Evolutionary conservation across 1,140 invertebrate species (phyloP).

Genomic region (Leguminivora glycinivorella): DNA sequence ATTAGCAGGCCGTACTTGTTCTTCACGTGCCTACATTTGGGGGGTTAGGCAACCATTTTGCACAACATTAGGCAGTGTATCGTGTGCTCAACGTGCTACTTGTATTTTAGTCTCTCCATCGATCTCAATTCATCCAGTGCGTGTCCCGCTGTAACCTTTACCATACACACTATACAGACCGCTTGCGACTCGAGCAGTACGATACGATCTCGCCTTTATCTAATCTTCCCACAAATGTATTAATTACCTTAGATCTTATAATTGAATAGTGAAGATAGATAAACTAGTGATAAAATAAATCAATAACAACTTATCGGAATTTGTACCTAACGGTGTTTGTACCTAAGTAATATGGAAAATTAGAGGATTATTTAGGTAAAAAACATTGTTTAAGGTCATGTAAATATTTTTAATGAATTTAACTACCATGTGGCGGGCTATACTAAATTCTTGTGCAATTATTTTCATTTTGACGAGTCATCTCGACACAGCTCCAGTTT

Average conservation of each 20-base stretch:
- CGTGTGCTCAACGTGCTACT: not conserved
- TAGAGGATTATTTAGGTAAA: not conserved
- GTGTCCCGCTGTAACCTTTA: constrained; percentile 20
- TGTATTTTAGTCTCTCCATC: constrained; percentile 22
- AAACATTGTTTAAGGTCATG: not conserved
- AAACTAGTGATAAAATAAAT: constrained; percentile 19
- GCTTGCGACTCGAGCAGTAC: not conserved
- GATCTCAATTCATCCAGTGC: constrained; percentile 20
- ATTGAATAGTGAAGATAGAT: constrained; percentile 14
- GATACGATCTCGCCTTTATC: not conserved
- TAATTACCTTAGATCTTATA: constrained; percentile 17
- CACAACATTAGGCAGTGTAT: constrained; percentile 20
- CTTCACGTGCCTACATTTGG: not conserved
- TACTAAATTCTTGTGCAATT: constrained; percentile 25
- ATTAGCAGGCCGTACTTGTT: constrained; percentile 17
- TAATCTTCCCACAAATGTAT: constrained; percentile 16
- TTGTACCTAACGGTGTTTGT: not conserved
- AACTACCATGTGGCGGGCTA: constrained; percentile 36
- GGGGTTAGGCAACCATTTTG: constrained; percentile 18
- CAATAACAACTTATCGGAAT: constrained; percentile 5
- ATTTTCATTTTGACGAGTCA: constrained; percentile 34
- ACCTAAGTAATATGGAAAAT: not conserved
- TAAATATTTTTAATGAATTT: not conserved
- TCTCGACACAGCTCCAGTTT: constrained; percentile 39
- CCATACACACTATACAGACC: constrained; percentile 15